phyloP scores from a whole-genome alignment of 2,797 vertebrate genomes.

The Hemitrygon akajei region DNA sequence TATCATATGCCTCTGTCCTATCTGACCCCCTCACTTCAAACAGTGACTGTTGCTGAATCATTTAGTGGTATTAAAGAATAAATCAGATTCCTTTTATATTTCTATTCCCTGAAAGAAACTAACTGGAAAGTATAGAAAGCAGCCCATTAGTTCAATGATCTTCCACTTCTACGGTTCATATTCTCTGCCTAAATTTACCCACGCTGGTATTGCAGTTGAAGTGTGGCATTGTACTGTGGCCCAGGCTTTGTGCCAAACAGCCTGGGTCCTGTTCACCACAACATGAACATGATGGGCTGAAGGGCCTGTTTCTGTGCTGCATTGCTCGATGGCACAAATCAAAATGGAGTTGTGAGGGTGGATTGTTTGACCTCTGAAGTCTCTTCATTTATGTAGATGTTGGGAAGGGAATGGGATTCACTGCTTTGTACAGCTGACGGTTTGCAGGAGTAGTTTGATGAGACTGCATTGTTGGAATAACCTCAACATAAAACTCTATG shows the following conservation, averaged over 20 bases:
- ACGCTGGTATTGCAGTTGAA: too few relatives aligned
- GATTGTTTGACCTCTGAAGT: not conserved
- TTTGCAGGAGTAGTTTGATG: not conserved
- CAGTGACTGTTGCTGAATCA: not conserved
- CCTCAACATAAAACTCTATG: too few relatives aligned
- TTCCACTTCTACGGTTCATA: not conserved
- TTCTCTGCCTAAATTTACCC: not conserved
- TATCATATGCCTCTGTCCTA: too few relatives aligned
- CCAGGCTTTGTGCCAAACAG: not conserved
- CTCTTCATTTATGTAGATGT: not conserved
- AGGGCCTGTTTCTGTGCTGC: not conserved
- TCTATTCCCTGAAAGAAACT: not conserved
- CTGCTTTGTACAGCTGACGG: too few relatives aligned
- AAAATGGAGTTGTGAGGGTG: not conserved
- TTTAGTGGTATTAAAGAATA: not conserved
- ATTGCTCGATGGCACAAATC: not conserved
- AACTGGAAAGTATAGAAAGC: not conserved
- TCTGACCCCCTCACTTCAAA: not conserved
- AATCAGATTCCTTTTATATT: not conserved
- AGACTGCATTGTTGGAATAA: too few relatives aligned
- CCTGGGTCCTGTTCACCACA: not conserved
- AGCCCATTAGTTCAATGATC: not conserved
- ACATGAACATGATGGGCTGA: too few relatives aligned
- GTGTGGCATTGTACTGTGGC: not conserved
- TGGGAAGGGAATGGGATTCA: not conserved